Percentiles rank a stretch among this genome's conserved stretches.
Evolutionary conservation across 2,888 invertebrate genomes (phyloP).

Genomic region (Heteromurus nitidus): DNA sequence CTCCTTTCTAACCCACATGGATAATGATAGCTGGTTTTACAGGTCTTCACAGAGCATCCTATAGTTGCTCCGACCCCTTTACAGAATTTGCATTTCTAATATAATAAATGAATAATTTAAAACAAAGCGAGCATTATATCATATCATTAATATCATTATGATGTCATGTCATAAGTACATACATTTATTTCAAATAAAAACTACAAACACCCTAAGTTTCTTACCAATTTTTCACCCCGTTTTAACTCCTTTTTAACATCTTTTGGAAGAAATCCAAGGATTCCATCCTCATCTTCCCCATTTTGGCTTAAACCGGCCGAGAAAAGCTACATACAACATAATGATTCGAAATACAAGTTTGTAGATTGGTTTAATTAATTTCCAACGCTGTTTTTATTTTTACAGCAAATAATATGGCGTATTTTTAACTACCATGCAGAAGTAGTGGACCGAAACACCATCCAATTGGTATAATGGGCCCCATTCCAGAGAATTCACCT

Average conservation of each 20-base stretch:
- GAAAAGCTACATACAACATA: slow-evolving; percentile 78
- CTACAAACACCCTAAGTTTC: no score
- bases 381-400: no score
- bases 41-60: slow-evolving; percentile 82
- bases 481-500: slow-evolving; percentile 68
- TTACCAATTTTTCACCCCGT: slow-evolving; percentile 82
- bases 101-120: no score
- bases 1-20: slow-evolving; percentile 83
- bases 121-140: no score
- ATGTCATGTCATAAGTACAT: no score
- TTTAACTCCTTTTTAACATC: slow-evolving; percentile 83
- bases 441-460: slow-evolving; percentile 83
- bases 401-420: no score
- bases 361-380: no score
- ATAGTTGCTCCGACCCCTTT: slow-evolving; percentile 82
- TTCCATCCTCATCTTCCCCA: slow-evolving; percentile 82
- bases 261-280: slow-evolving; percentile 83
- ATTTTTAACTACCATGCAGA: slow-evolving; percentile 87
- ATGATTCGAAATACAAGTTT: no score
- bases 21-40: slow-evolving; percentile 84
- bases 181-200: no score
- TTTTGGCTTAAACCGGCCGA: slow-evolving; percentile 83
- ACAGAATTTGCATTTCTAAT: slow-evolving; percentile 84
- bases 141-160: no score
- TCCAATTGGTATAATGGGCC: slow-evolving; percentile 74